These are phyloP conservation scores for Kryptolebias marmoratus DNA, from an alignment of 2,113 vertebrate genomes.

Conservation along the genomic window DNA sequence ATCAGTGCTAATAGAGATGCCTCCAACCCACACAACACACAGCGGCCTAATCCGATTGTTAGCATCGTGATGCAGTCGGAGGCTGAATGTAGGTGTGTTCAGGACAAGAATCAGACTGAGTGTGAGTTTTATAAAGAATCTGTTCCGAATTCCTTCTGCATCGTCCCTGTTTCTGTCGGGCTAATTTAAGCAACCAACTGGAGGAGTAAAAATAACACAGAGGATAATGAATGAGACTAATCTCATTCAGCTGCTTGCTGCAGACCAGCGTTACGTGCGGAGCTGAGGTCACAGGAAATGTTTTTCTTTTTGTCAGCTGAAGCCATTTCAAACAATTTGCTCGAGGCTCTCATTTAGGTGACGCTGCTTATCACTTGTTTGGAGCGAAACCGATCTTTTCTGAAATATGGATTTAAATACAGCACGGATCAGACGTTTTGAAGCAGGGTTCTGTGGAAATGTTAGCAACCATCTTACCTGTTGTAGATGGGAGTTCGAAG, in stretches of 20 bases:
- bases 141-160: conserved; percentile 62
- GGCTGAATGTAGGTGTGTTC: not conserved
- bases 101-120: not conserved
- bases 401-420: no score
- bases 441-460: no score
- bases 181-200: conserved; percentile 65
- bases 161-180: conserved; percentile 58
- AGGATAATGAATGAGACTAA: conserved; percentile 58
- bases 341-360: not conserved
- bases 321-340: conserved; percentile 14
- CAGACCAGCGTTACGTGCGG: conserved; percentile 21
- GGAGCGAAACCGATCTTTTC: not conserved
- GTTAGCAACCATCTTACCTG: no score
- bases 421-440: no score
- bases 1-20: conserved; percentile 70
- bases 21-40: conserved; percentile 54
- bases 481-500: no score
- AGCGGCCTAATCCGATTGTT: conserved; percentile 69
- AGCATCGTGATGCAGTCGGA: conserved; percentile 47
- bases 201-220: conserved; percentile 47
- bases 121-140: conserved; percentile 42
- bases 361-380: not conserved
- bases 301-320: conserved; percentile 8
- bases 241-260: conserved; percentile 35
- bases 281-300: conserved; percentile 11